Evolutionary conservation across 2,113 vertebrate genomes (phyloP).

Genomic region (Cebidichthys violaceus): DNA sequence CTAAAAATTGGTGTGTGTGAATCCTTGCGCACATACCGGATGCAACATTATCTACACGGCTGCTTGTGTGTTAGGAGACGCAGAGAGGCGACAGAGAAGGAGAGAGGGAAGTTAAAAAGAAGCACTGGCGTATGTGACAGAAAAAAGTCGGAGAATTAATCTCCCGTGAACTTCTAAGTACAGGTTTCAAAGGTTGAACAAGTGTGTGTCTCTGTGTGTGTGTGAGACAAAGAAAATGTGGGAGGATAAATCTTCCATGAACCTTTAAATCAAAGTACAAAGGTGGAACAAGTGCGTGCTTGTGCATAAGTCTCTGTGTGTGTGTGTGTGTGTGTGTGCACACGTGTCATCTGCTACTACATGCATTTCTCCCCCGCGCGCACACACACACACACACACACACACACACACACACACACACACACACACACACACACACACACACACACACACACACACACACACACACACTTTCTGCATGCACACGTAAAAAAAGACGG

Average conservation of each 20-base stretch:
- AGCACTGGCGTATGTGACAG: slow-evolving; percentile 28
- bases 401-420: slow-evolving; percentile 50
- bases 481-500: background rate
- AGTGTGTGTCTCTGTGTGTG: slow-evolving; percentile 47
- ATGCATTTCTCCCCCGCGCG: slow-evolving; percentile 5
- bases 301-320: slow-evolving; percentile 29
- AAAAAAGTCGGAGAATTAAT: slow-evolving; percentile 54
- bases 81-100: background rate
- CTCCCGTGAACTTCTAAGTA: slow-evolving; percentile 58
- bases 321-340: slow-evolving; percentile 8
- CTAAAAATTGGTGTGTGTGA: background rate
- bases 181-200: slow-evolving; percentile 56
- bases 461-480: slow-evolving; percentile 40
- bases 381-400: slow-evolving; percentile 51
- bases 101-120: slow-evolving; percentile 28
- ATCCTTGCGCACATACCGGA: background rate
- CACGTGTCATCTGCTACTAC: background rate
- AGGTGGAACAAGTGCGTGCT: slow-evolving; percentile 36
- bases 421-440: slow-evolving; percentile 51
- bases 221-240: slow-evolving; percentile 23
- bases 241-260: slow-evolving; percentile 51
- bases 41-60: background rate
- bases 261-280: slow-evolving; percentile 58
- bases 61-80: background rate
- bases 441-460: slow-evolving; percentile 50